Base-by-base conservation (phyloP, 2,113 vertebrate species). In the Polypterus bichir region DNA sequence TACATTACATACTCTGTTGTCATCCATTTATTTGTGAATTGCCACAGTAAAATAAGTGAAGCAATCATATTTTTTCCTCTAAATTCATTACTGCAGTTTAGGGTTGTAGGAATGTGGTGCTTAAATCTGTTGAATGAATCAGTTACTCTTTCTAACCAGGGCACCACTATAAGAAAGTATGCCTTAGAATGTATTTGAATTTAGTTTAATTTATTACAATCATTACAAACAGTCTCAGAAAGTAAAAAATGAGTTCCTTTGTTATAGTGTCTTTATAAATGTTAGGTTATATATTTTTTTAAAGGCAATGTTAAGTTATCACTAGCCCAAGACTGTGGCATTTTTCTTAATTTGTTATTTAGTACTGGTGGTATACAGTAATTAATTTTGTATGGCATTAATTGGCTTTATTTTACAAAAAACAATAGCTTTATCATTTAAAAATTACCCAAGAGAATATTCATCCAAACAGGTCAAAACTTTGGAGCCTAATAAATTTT, bases 121-220 rank as follows among this genome's bases (percentile, higher is more conserved):
- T 27, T 27, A 27, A 27, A 27, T 27, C 27, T 27, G 27, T 27
- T 27, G 27, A 27, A 27, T 27, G 27, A 27, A 27, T 27, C 27
- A 27, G 27, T 27, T 27, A 27, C 27, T 27, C 27, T 27, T 27
- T 27, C 27, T 27, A 27, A 27, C 57, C 48, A 70, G 3, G 46
- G 52, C 70, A 49, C 44, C 52, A 59, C 27, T 0, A 1, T 61
- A 54, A 58, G 53, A 10, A 62, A 68, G 65, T 61, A 44, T 5
- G 56, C 6, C 6, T 11, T 6, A 65, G 58, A 71, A n/a, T 57
- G 67, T 11, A 11, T 10, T 3, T n/a, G 3, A 47, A 11, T 3
- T 68, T 61, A 6, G 58, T 66, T 2, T 68, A 52, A 59, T 64
- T 66, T 27, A 59, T 58, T 51, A 63, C 65, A 64, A 0, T 44